Base-by-base conservation (phyloP, 1,140 invertebrate species). In the Platorchestia sp. region DNA sequence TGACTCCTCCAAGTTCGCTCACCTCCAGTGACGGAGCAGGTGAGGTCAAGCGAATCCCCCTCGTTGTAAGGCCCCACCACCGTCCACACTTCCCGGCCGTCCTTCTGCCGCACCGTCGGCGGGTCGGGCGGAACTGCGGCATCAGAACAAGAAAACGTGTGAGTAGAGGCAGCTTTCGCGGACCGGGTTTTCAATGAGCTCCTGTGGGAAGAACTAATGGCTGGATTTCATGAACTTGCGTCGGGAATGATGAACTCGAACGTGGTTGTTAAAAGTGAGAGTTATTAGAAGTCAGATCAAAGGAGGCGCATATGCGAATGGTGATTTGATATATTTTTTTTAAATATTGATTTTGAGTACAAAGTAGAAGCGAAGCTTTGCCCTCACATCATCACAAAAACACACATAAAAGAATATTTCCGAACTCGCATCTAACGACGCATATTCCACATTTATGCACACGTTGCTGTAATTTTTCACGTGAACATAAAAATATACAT, bases 1-100 rank as follows among this genome's bases (percentile, higher is more conserved):
- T 75, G 59, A 10, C 3, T 22, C 3, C 14, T 6, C 19, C 59
- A 3, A 3, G 59, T 27, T 36, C 27, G 44, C 98, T 98, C 98
- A 99, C 99, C 99, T 98, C 98, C 98, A 97, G 98, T 98, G 0
- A 99, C 98, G 97, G 99, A 98, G 97, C 99, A 99, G 96, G 98
- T 98, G 41, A 99, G 98, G 95, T 98, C 97, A 51, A 99, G 98
- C 97, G 98, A 98, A 51, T 98, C 98, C 47, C 98, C 99, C 97
- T 99, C 98, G 97, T 99, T 98, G 97, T 99, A 99, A 96, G 98
- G 98, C 96, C 98, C 98, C 96, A 98, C 98, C 95, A 98, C 97
- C 96, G 98, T 98, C 97, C 98, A 98, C 96, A 99, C 98, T 97
- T 98, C 95, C 36, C 59, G 59, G 27, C 96, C 96, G 41, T 95